Evolutionary conservation across 2,797 vertebrate species (phyloP).

Genomic region (Danio jaintianensis): DNA sequence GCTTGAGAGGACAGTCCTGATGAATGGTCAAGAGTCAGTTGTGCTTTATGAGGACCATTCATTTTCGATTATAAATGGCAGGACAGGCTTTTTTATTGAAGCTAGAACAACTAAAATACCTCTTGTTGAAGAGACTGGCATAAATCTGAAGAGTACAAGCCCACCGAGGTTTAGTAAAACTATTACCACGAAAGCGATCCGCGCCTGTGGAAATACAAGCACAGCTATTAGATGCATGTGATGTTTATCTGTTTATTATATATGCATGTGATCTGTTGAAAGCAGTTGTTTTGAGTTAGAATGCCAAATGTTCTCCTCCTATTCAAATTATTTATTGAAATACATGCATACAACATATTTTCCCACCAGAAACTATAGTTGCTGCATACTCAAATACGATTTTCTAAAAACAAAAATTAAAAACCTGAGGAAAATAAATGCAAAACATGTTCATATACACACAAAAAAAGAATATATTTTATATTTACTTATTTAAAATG

Average conservation of each 20-base stretch:
- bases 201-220: conserved; percentile 72
- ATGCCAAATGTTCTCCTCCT: too few relatives aligned
- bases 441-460: too few relatives aligned
- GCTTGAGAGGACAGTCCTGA: conserved; percentile 76
- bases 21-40: conserved; percentile 36
- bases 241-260: not conserved
- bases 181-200: conserved; percentile 79
- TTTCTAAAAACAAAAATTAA: too few relatives aligned
- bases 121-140: conserved; percentile 77
- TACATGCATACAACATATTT: too few relatives aligned
- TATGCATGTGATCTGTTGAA: too few relatives aligned
- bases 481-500: too few relatives aligned
- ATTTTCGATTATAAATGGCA: not conserved
- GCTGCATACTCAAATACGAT: too few relatives aligned
- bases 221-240: not conserved
- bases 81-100: not conserved
- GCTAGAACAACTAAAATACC: conserved; percentile 74
- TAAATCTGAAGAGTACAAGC: conserved; percentile 85
- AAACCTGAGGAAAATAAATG: too few relatives aligned
- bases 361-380: too few relatives aligned
- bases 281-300: too few relatives aligned
- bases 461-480: too few relatives aligned
- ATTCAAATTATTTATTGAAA: too few relatives aligned
- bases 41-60: conserved; percentile 13
- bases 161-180: conserved; percentile 82